Conservation (phyloP, 1,140 invertebrate species). For the Drosophila truncata region DNA sequence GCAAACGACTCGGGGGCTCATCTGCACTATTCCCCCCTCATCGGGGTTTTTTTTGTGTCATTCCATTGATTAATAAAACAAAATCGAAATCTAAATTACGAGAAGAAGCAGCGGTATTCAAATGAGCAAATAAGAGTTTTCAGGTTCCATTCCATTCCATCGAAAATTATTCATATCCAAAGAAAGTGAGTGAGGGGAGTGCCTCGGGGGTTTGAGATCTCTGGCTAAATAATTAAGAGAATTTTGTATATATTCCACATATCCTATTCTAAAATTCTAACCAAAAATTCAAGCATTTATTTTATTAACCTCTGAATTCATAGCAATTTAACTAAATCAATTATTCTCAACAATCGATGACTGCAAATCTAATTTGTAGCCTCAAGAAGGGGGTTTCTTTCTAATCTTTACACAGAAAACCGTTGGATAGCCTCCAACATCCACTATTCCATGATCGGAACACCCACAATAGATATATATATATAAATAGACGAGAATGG, state of each 20-base stretch:
- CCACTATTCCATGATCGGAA: conserved; percentile 28
- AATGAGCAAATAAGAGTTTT: conserved; percentile 44
- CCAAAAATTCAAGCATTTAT: neutral
- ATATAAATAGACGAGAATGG: conserved; percentile 1
- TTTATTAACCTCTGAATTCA: neutral
- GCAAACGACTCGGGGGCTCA: conserved; percentile 39
- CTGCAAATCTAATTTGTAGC: conserved; percentile 12
- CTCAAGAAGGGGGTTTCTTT: neutral
- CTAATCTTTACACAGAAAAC: conserved; percentile 29
- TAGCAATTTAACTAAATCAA: conserved; percentile 2
- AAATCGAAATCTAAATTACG: conserved; percentile 57
- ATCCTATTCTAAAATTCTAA: no score
- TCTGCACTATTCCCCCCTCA: conserved; percentile 5
- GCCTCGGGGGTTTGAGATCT: neutral
- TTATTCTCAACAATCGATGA: neutral
- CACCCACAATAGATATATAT: conserved; percentile 61
- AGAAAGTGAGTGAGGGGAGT: conserved; percentile 40
- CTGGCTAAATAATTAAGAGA: conserved; percentile 22
- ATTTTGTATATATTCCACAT: conserved; percentile 36
- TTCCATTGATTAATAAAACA: conserved; percentile 59
- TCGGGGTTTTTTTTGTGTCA: conserved; percentile 17
- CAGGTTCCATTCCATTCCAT: neutral
- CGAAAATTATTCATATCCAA: conserved; percentile 17
- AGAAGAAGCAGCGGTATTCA: conserved; percentile 45
- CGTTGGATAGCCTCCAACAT: conserved; percentile 27